These are phyloP conservation scores for Macroramphosus scolopax DNA, from an alignment of 2,797 vertebrate species.

Conservation along the genomic window DNA sequence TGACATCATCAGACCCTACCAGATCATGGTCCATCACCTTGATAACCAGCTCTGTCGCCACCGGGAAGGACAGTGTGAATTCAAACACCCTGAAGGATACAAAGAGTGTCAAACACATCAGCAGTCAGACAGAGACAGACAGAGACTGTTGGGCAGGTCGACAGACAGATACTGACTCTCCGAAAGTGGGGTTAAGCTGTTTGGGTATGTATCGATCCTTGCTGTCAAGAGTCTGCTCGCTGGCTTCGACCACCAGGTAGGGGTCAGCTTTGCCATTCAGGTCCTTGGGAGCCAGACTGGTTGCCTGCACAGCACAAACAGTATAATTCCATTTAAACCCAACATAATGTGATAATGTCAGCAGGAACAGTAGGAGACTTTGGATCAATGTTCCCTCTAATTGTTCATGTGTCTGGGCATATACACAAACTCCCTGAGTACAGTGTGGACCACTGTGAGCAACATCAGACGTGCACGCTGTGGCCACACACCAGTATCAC, in stretches of 20 bases:
- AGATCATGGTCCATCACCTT: conserved; percentile 88
- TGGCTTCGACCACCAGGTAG: conserved; percentile 84
- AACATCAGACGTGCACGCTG: too few relatives aligned
- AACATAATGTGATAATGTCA: too few relatives aligned
- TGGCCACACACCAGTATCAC: too few relatives aligned
- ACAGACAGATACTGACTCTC: conserved; percentile 83
- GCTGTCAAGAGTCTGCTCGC: conserved; percentile 79
- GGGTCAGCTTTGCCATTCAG: conserved; percentile 93
- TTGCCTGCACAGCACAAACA: conserved; percentile 78
- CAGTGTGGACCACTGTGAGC: too few relatives aligned
- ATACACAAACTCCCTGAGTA: too few relatives aligned
- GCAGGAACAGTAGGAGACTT: too few relatives aligned
- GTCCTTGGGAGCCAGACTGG: conserved; percentile 86
- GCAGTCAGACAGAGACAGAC: neutral
- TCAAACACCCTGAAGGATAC: conserved; percentile 84
- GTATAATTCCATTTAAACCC: too few relatives aligned
- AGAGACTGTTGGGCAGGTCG: too few relatives aligned
- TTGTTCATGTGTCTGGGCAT: too few relatives aligned
- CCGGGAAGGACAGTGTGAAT: conserved; percentile 86
- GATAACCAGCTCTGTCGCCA: conserved; percentile 86
- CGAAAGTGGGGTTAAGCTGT: conserved; percentile 92
- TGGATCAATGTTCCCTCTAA: too few relatives aligned
- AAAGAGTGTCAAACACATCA: neutral
- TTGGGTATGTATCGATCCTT: conserved; percentile 92
- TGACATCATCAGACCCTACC: conserved; percentile 88